phyloP scores from a whole-genome alignment of 1,140 invertebrate species.

The Vollenhovia emeryi region DNA sequence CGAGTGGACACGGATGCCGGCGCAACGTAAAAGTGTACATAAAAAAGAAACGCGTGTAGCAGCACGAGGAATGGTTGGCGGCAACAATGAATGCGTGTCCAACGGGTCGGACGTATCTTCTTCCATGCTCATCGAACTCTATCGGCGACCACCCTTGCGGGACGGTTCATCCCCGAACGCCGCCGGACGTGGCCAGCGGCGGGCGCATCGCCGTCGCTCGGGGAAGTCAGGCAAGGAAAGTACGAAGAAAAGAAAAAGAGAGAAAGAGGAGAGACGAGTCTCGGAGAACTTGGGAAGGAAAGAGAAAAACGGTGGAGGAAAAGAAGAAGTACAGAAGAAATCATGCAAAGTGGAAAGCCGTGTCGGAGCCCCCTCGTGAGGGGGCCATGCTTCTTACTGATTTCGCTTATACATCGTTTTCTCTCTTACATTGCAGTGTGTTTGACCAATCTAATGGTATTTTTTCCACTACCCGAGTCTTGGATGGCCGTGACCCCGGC shows the following conservation, averaged over 20 bases:
- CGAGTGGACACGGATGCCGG: conserved; percentile 26
- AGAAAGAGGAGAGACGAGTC: neutral
- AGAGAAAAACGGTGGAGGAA: conserved; percentile 9
- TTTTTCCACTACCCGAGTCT: conserved; percentile 85
- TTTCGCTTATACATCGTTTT: conserved; percentile 75
- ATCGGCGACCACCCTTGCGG: conserved; percentile 18
- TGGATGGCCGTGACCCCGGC: conserved; percentile 90
- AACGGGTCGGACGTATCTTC: conserved; percentile 20
- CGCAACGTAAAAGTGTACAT: conserved; percentile 43
- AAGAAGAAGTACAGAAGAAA: conserved; percentile 50
- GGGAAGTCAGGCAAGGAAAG: conserved; percentile 20
- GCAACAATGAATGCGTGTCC: conserved; percentile 64
- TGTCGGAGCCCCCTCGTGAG: conserved; percentile 78
- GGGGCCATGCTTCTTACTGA: conserved; percentile 82
- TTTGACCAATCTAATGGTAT: conserved; percentile 86
- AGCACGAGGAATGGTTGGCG: conserved; percentile 70
- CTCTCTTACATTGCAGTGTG: conserved; percentile 85
- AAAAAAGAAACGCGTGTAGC: conserved; percentile 26
- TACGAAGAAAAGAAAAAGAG: neutral
- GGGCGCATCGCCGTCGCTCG: neutral
- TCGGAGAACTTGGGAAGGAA: conserved; percentile 11
- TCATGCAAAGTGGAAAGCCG: conserved; percentile 83
- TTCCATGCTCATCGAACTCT: conserved; percentile 64
- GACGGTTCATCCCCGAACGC: conserved; percentile 23
- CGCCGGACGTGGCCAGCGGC: neutral